These are phyloP conservation scores for Crax fasciolata DNA, from an alignment of 2,797 vertebrate genomes.

Conservation along the genomic window DNA sequence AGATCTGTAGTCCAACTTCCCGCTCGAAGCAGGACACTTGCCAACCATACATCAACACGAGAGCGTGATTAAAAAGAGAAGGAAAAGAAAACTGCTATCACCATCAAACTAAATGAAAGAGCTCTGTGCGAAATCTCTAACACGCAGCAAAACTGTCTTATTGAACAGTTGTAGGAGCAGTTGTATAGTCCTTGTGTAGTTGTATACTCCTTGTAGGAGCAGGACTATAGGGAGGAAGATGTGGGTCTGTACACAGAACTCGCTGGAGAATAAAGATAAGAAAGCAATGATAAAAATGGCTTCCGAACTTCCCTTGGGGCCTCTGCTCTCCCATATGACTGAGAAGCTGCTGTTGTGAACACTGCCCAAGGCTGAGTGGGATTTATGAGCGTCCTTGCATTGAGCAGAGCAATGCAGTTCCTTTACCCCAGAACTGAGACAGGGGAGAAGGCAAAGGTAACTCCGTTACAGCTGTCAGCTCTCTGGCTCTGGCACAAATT, in stretches of 20 bases:
- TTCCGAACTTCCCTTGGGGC: not conserved
- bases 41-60: rapidly evolving
- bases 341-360: not conserved
- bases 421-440: not conserved
- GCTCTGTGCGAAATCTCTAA: not conserved
- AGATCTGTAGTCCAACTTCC: not conserved
- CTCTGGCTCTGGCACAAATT: not conserved
- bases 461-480: not conserved
- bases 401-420: not conserved
- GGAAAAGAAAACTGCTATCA: not conserved
- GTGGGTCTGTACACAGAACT: not conserved
- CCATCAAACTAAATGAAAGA: not conserved
- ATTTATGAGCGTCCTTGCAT: not conserved
- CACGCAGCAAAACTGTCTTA: not conserved
- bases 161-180: not conserved
- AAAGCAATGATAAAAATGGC: not conserved
- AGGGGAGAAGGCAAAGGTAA: not conserved
- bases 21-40: not conserved
- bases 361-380: not conserved
- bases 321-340: not conserved
- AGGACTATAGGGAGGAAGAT: not conserved
- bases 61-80: not conserved
- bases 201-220: not conserved
- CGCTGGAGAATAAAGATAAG: not conserved
- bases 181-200: no score